A percentile compares a stretch with the other conserved stretches of the same genome.
These are phyloP conservation scores for Harpegnathos saltator DNA, from an alignment of 1,140 invertebrate genomes.

Conservation along the genomic window DNA sequence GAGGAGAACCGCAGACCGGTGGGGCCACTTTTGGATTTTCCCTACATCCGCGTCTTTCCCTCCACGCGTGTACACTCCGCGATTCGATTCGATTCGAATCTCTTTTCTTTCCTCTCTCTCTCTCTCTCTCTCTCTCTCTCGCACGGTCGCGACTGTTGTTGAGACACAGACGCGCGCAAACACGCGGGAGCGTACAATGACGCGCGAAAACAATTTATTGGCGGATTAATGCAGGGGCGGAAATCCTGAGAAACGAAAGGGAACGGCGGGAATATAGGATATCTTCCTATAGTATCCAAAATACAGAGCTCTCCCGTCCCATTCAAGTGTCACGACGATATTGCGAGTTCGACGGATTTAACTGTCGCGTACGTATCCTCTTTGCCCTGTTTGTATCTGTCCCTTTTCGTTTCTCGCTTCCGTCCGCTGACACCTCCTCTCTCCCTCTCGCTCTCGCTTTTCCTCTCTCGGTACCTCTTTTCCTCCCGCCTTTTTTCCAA, in stretches of 20 bases:
- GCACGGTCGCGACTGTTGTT: no score
- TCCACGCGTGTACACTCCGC: no score
- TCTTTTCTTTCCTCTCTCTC: no score
- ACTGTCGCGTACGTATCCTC: constrained; percentile 55
- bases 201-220: background rate
- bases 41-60: no score
- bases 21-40: background rate
- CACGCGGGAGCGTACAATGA: background rate
- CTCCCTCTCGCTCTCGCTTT: background rate
- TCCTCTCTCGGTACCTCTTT: constrained; percentile 20
- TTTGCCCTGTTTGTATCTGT: constrained; percentile 42
- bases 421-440: background rate
- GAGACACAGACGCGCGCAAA: background rate
- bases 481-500: constrained; percentile 71
- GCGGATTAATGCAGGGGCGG: background rate
- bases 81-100: no score
- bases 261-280: background rate
- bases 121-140: no score
- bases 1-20: constrained; percentile 13
- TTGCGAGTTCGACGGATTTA: constrained; percentile 33
- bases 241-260: constrained; percentile 28
- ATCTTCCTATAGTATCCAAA: background rate
- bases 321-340: constrained; percentile 5
- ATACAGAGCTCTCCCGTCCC: background rate
- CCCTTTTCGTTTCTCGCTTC: constrained; percentile 41